Evolutionary conservation across 2,888 invertebrate genomes (phyloP), one percentile per base, ranked within the genome.

Genomic region (Agrochola circellaris): DNA sequence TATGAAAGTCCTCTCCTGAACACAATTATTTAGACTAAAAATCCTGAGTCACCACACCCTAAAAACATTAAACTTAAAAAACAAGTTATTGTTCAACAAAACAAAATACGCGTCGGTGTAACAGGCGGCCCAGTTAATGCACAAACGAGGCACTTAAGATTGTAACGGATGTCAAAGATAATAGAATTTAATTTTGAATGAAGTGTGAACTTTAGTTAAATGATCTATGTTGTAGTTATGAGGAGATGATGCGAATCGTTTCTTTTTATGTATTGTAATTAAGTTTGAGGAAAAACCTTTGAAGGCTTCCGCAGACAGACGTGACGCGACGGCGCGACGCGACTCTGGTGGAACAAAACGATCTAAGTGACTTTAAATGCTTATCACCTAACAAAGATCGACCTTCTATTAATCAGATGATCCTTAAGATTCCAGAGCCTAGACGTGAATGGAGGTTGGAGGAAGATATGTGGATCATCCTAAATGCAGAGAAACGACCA

Each of bases 111-210:
- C 26, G 75, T 83, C 91, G 92, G 94, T 95, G 93, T 94, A 70
- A 93, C 30, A 88, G 73, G 15, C 75, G 74, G 76, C 78, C 89
- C 74, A 77, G 76, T 84, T 91, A 91, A 93, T 92, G 90, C 91
- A 91, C 89, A 89, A 91, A 91, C 90, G 90, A 91, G 89, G 91
- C 92, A 93, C 91, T 92, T 90, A 90, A 91, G 91, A 92, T 92
- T 91, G 92, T 93, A 90, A 92, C 92, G 90, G 93, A 93, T 93
- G 92, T 91, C 88, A 90, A 89, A 90, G 89, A 90, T 92, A 91
- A 91, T 91, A 91, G 90, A 89, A 91, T 91, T 89, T 90, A 90
- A 90, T 91, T 91, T 91, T 87, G 89, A 91, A 92, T 89, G 86
- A 87, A 83, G 88, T 89, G 85, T 89, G 86, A 89, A 91, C 79